Percentiles rank a stretch among this genome's conserved stretches.
phyloP scores from a whole-genome alignment of 2,888 invertebrate genomes.

The Xanthorhoe spadicearia region DNA sequence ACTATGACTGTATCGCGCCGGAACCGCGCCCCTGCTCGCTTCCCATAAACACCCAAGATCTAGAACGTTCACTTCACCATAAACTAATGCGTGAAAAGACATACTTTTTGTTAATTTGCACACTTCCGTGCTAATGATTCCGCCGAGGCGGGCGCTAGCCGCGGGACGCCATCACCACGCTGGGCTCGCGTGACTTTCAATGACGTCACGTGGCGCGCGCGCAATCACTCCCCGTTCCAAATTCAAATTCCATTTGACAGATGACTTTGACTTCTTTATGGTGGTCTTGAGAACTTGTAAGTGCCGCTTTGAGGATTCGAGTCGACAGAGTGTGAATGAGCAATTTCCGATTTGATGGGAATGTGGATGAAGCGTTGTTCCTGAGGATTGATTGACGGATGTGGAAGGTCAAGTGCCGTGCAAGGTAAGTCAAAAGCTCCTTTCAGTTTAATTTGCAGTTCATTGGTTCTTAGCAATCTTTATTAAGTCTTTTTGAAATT shows the following conservation, averaged over 20 bases:
- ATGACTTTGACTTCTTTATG: conserved; percentile 65
- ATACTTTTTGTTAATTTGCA: conserved; percentile 60
- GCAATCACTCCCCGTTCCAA: conserved; percentile 55
- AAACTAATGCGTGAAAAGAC: conserved; percentile 67
- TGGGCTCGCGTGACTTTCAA: conserved; percentile 63
- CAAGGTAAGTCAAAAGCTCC: conserved; percentile 9
- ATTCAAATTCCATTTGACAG: conserved; percentile 71
- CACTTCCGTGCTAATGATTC: conserved; percentile 56
- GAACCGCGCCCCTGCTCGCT: conserved; percentile 64
- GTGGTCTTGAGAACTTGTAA: conserved; percentile 63
- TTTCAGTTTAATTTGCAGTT: conserved; percentile 27
- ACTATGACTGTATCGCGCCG: conserved; percentile 53
- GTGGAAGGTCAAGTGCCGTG: conserved; percentile 45
- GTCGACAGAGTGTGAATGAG: conserved; percentile 74
- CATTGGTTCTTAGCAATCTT: conserved; percentile 24
- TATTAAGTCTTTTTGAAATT: conserved; percentile 13
- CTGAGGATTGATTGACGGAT: conserved; percentile 52
- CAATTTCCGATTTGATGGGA: conserved; percentile 77
- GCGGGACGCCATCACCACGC: conserved; percentile 49
- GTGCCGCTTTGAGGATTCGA: conserved; percentile 61
- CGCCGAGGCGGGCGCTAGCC: conserved; percentile 46
- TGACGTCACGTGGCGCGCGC: conserved; percentile 68
- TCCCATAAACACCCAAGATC: conserved; percentile 75
- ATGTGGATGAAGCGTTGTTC: conserved; percentile 46
- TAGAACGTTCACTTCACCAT: conserved; percentile 74